Percentiles rank a stretch among this genome's conserved stretches.
phyloP scores from a whole-genome alignment of 2,113 vertebrate species.

The Pachyramphus minor region DNA sequence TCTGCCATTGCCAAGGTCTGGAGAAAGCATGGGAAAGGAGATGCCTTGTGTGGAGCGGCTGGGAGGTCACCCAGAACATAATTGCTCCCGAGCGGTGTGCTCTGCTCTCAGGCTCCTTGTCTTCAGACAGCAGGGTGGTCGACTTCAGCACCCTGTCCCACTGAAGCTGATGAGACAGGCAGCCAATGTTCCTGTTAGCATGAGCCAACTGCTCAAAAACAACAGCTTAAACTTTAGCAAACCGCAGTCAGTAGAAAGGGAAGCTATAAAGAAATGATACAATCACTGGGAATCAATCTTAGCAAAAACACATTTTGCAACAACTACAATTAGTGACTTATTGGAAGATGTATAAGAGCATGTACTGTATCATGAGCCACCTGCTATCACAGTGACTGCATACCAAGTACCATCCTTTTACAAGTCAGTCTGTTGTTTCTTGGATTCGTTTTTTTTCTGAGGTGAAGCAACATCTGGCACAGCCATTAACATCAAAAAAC shows the following conservation, averaged over 20 bases:
- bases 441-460: not conserved
- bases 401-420: not conserved
- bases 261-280: not conserved
- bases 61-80: not conserved
- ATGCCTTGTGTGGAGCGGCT: not conserved
- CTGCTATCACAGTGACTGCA: not conserved
- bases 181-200: not conserved
- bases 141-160: not conserved
- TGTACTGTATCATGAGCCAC: not conserved
- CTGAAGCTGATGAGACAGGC: not conserved
- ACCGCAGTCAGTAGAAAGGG: not conserved
- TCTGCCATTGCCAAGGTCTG: constrained; percentile 26
- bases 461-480: not conserved
- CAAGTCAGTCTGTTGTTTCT: not conserved
- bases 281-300: not conserved
- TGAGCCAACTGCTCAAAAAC: not conserved
- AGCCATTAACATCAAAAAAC: not conserved
- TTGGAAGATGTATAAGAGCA: not conserved
- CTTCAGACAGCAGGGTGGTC: not conserved
- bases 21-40: constrained; percentile 31
- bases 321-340: not conserved
- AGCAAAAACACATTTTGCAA: not conserved
- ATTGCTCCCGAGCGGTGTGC: not conserved
- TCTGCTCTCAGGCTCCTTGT: constrained; percentile 12
- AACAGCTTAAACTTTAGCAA: not conserved